Conservation (phyloP, 2,888 invertebrate genomes). For the Leptogaster cylindrica region DNA sequence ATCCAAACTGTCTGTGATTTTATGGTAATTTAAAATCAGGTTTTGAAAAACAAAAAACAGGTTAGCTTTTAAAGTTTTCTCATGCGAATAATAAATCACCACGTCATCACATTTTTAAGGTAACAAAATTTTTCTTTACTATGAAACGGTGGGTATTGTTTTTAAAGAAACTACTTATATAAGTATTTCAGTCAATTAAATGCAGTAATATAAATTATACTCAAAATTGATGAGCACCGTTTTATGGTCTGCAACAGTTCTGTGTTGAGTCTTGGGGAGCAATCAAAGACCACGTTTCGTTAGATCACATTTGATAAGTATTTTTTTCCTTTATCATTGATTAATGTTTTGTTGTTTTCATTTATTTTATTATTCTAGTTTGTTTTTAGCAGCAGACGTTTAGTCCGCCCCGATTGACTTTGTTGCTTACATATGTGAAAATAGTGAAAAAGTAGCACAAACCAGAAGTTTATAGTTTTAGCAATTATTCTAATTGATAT, state of each 20-base stretch:
- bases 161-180: neutral
- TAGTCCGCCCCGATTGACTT: neutral
- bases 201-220: neutral
- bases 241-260: neutral
- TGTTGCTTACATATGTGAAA: neutral
- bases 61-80: neutral
- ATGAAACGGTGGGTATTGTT: too few species aligned
- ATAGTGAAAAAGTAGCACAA: constrained; percentile 35
- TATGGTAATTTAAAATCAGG: neutral
- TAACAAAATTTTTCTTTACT: too few species aligned
- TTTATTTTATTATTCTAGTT: too few species aligned
- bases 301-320: neutral
- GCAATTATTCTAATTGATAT: neutral
- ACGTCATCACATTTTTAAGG: neutral
- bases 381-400: too few species aligned
- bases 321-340: neutral
- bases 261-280: constrained; percentile 19
- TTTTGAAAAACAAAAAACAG: neutral
- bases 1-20: neutral
- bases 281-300: constrained; percentile 27
- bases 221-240: constrained; percentile 2
- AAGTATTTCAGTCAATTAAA: neutral
- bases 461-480: constrained; percentile 19
- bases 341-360: neutral
- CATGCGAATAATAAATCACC: neutral